Conservation (phyloP, 2,797 vertebrate genomes). For the Typhlichthys eigenmanni region DNA sequence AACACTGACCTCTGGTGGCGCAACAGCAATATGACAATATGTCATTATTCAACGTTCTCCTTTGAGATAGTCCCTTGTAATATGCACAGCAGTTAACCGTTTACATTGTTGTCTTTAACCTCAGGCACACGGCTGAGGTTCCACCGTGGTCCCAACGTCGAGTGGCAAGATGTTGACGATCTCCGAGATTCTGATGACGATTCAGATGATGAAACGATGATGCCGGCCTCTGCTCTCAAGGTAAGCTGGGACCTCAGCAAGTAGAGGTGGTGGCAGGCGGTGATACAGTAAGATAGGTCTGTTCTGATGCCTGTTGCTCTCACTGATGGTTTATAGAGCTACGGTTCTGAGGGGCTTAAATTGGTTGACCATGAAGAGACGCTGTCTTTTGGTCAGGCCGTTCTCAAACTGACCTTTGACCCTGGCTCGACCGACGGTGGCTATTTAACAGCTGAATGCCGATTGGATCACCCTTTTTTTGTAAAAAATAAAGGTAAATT, state of each 20-base stretch:
- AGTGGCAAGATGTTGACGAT: conserved; percentile 96
- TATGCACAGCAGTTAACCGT: conserved; percentile 15
- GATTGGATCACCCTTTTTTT: conserved; percentile 96
- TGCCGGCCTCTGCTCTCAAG: conserved; percentile 67
- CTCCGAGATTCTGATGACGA: conserved; percentile 84
- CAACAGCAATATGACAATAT: conserved; percentile 24
- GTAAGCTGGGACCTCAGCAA: conserved; percentile 36
- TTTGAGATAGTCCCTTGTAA: neutral
- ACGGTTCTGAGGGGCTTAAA: conserved; percentile 91
- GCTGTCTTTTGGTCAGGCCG: conserved; percentile 90
- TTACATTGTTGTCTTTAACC: conserved; percentile 28
- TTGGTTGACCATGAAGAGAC: conserved; percentile 93
- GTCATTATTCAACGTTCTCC: conserved; percentile 12
- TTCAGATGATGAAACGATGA: conserved; percentile 84
- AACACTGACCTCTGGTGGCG: conserved; percentile 32
- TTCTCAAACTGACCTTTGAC: conserved; percentile 96
- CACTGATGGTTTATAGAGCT: conserved; percentile 78
- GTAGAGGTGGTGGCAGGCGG: too few species aligned
- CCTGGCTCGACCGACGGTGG: conserved; percentile 89
- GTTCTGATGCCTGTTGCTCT: neutral
- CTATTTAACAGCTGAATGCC: conserved; percentile 91
- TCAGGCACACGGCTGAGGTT: conserved; percentile 94
- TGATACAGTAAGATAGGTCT: neutral
- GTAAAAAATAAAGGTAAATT: conserved; percentile 95
- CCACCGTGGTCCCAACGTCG: conserved; percentile 89